Evolutionary conservation across 2,113 vertebrate genomes (phyloP).

Genomic region (Anoura caudifer): DNA sequence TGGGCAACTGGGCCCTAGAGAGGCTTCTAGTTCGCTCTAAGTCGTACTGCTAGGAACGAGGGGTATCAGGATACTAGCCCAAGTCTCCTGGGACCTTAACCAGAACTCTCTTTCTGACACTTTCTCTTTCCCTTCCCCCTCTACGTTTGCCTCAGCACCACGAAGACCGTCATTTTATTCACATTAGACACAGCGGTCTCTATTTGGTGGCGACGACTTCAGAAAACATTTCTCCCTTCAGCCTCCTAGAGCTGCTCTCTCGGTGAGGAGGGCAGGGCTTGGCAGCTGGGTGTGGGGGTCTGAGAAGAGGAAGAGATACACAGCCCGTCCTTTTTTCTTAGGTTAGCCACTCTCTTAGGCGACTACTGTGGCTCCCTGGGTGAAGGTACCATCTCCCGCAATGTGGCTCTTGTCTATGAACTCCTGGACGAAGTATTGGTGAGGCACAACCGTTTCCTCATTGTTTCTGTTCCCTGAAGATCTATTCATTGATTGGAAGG

Average conservation of each 20-base stretch:
- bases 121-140: fast-evolving
- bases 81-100: neutral
- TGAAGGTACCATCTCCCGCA: slow-evolving; percentile 87
- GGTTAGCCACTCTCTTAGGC: slow-evolving; percentile 85
- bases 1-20: neutral
- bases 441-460: neutral
- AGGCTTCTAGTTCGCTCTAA: neutral
- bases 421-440: slow-evolving; percentile 92
- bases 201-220: slow-evolving; percentile 88
- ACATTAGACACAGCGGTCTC: slow-evolving; percentile 88
- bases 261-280: slow-evolving; percentile 75
- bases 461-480: neutral
- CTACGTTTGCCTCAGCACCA: slow-evolving; percentile 73
- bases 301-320: neutral
- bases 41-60: neutral
- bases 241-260: slow-evolving; percentile 88
- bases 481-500: neutral
- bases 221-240: slow-evolving; percentile 85
- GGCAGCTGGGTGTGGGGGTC: neutral
- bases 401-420: slow-evolving; percentile 92
- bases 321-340: slow-evolving; percentile 32
- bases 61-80: neutral
- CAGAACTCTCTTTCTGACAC: neutral
- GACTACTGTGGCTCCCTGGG: slow-evolving; percentile 90
- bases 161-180: slow-evolving; percentile 85